Conservation (phyloP, 2,888 invertebrate species). For the Cancer borealis region DNA sequence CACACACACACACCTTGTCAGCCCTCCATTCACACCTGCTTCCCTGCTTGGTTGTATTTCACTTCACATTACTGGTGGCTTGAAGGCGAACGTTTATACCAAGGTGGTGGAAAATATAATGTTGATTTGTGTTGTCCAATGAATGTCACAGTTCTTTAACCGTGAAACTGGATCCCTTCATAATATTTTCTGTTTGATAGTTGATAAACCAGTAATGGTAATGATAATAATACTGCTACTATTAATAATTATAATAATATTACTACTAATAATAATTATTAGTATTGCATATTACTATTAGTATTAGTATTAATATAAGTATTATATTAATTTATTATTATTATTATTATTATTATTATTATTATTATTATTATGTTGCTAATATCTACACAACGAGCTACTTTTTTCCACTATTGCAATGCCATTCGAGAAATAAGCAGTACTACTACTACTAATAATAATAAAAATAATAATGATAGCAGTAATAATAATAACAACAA, state of each 20-base stretch:
- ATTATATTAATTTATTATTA: too few relatives aligned
- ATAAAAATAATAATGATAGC: too few relatives aligned
- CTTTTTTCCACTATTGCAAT: too few relatives aligned
- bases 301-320: too few relatives aligned
- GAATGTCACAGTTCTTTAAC: not conserved
- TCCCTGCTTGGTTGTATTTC: not conserved
- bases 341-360: too few relatives aligned
- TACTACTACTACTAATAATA: too few relatives aligned
- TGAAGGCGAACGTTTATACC: not conserved
- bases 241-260: not conserved
- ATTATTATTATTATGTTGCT: too few relatives aligned
- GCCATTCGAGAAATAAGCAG: too few relatives aligned
- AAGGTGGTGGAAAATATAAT: not conserved
- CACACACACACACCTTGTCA: conserved; percentile 20
- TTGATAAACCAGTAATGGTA: not conserved
- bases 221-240: too few relatives aligned
- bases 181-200: not conserved
- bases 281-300: too few relatives aligned
- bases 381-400: too few relatives aligned
- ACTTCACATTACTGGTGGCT: not conserved
- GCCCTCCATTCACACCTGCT: not conserved
- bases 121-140: not conserved
- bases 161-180: not conserved
- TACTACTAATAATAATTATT: not conserved
- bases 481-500: too few relatives aligned